Percentiles rank a stretch among this genome's conserved stretches.
phyloP scores from a whole-genome alignment of 2,113 vertebrate genomes.

The Galeopterus variegatus region DNA sequence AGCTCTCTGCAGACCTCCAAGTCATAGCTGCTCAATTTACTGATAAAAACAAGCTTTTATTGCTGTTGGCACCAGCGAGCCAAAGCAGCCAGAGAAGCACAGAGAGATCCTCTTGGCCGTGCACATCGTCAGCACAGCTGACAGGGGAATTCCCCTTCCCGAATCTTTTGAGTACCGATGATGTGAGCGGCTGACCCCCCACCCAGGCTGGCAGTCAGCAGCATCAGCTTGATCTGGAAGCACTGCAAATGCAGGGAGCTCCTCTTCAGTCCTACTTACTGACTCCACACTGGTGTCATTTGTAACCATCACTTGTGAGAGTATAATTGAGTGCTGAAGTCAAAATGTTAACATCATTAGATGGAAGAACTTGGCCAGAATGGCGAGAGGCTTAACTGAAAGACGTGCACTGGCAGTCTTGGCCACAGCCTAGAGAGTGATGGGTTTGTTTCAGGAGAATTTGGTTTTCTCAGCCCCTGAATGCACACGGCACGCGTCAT shows the following conservation, averaged over 20 bases:
- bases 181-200: neutral
- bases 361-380: neutral
- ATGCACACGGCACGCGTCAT: neutral
- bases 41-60: constrained; percentile 75
- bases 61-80: constrained; percentile 68
- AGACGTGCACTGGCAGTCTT: neutral
- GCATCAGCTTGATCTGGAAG: neutral
- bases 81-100: neutral
- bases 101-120: neutral
- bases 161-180: neutral
- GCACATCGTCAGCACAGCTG: neutral
- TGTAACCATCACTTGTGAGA: constrained; percentile 37
- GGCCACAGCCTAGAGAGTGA: neutral
- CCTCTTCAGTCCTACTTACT: neutral
- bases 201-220: neutral
- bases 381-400: constrained; percentile 56
- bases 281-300: neutral
- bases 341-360: constrained; percentile 37
- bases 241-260: neutral
- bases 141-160: neutral
- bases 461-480: constrained; percentile 56
- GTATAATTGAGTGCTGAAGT: neutral
- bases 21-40: constrained; percentile 67
- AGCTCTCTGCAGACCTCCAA: constrained; percentile 68
- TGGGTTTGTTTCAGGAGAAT: neutral